A percentile compares a stretch with the other conserved stretches of the same genome.
Conservation (phyloP, 2,888 invertebrate species). For the Lasius fuliginosus region DNA sequence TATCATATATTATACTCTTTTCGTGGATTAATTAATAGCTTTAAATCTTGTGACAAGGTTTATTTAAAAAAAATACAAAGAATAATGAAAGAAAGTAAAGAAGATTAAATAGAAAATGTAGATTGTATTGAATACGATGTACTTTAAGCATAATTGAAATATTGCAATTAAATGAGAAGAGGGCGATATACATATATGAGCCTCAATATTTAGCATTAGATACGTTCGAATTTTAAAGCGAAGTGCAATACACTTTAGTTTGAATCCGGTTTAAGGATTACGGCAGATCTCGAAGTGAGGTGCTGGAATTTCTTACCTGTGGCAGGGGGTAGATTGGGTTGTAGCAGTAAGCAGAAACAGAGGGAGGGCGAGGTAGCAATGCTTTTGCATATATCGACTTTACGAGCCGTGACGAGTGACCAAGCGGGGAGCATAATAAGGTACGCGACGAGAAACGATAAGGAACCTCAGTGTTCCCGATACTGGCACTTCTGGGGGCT, state of each 20-base stretch:
- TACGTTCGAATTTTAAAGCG: not conserved
- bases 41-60: not conserved
- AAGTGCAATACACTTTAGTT: not conserved
- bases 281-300: slow-evolving; percentile 49
- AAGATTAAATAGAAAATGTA: not conserved
- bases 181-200: not conserved
- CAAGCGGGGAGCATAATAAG: slow-evolving; percentile 63
- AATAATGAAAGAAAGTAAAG: not conserved
- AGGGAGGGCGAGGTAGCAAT: slow-evolving; percentile 15
- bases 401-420: slow-evolving; percentile 71
- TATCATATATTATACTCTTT: not conserved
- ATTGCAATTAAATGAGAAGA: not conserved
- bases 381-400: slow-evolving; percentile 72
- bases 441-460: slow-evolving; percentile 65
- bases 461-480: slow-evolving; percentile 66
- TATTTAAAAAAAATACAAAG: not conserved
- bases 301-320: slow-evolving; percentile 68
- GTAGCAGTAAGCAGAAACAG: slow-evolving; percentile 28
- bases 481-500: slow-evolving; percentile 49
- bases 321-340: slow-evolving; percentile 53
- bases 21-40: not conserved
- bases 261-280: slow-evolving; percentile 65
- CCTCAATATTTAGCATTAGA: not conserved
- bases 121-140: not conserved
- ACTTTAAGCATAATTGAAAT: not conserved